phyloP scores from a whole-genome alignment of 1,140 invertebrate species.

The Lamellibrachia luymesi region DNA sequence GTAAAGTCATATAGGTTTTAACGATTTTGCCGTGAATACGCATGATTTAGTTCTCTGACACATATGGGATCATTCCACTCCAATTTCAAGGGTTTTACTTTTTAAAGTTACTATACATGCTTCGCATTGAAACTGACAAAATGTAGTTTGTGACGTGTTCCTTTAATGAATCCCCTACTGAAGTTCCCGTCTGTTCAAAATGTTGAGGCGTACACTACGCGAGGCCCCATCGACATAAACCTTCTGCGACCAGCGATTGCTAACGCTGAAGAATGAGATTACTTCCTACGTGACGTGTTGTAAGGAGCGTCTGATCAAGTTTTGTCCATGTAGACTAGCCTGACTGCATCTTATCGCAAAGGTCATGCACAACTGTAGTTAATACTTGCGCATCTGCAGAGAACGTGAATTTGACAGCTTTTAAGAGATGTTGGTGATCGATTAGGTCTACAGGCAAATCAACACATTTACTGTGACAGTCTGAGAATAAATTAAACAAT shows the following conservation, averaged over 20 bases:
- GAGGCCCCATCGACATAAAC: not conserved
- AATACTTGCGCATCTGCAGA: not conserved
- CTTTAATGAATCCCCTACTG: not conserved
- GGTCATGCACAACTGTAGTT: not conserved
- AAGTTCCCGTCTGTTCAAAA: not conserved
- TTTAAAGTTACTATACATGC: not conserved
- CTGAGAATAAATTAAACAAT: not conserved
- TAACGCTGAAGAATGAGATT: not conserved
- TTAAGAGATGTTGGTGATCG: not conserved
- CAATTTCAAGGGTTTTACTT: not conserved
- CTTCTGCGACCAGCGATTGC: not conserved
- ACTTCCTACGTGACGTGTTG: not conserved
- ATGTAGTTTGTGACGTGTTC: not conserved
- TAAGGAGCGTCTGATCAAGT: not conserved
- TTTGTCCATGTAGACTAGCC: not conserved
- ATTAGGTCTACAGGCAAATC: not conserved
- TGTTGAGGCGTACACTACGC: not conserved
- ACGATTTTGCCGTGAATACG: not conserved
- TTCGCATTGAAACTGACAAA: not conserved
- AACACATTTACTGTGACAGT: not conserved
- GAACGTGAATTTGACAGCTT: not conserved
- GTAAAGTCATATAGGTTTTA: too few species aligned
- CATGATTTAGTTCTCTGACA: too few species aligned
- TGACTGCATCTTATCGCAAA: not conserved
- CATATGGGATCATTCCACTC: not conserved